Evolutionary conservation across 2,797 vertebrate species (phyloP).

Genomic region (Atherinosoma microstoma): DNA sequence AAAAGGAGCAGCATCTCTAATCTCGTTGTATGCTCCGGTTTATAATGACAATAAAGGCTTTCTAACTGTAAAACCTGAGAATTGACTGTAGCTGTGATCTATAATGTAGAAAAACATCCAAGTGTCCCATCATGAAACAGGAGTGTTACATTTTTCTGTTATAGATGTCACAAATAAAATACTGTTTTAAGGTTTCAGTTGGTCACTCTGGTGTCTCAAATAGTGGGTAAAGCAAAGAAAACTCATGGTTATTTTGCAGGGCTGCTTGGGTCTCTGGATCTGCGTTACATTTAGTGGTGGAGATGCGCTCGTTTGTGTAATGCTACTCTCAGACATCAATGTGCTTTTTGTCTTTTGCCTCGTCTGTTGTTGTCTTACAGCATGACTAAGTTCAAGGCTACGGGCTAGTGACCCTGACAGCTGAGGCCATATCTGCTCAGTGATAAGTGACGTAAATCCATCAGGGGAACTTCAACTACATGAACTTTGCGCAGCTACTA

Average conservation of each 20-base stretch:
- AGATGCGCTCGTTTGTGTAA: not conserved
- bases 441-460: constrained; percentile 19
- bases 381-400: constrained; percentile 53
- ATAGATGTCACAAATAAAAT: not conserved
- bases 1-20: no score
- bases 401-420: constrained; percentile 21
- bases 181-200: no score
- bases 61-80: no score
- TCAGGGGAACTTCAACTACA: constrained; percentile 2
- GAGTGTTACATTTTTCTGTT: no score
- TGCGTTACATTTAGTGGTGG: not conserved
- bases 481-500: not conserved
- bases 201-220: not conserved
- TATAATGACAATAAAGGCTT: no score
- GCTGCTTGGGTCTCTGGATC: not conserved
- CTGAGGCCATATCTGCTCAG: not conserved
- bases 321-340: not conserved
- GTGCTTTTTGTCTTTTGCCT: not conserved
- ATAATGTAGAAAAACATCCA: no score
- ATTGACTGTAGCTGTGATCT: no score
- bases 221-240: not conserved
- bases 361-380: not conserved
- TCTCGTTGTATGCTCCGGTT: no score
- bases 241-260: not conserved
- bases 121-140: no score